These are phyloP conservation scores for Leptinotarsa rubiginosa DNA, from an alignment of 2,888 invertebrate species.

Conservation along the genomic window DNA sequence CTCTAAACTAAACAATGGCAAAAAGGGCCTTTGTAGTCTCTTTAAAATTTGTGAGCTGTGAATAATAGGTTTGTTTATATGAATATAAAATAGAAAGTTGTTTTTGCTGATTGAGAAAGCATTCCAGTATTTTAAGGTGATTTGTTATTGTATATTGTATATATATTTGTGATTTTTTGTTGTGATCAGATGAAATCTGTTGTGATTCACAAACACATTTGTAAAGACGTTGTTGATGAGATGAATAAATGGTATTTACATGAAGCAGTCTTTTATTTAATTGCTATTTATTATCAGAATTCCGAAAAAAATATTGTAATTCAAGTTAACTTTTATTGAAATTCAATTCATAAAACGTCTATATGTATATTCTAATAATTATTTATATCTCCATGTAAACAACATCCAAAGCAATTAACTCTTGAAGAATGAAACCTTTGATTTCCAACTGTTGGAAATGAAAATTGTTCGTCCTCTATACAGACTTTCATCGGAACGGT, in stretches of 20 bases:
- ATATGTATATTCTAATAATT: too few relatives aligned
- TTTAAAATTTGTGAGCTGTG: neutral
- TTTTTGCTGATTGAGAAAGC: neutral
- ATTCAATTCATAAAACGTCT: neutral
- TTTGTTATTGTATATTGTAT: neutral
- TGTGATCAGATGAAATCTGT: neutral
- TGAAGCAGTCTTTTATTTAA: neutral
- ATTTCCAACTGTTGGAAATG: too few relatives aligned
- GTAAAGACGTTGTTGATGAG: neutral
- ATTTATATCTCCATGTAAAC: too few relatives aligned
- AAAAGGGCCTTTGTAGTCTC: neutral
- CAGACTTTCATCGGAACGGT: too few relatives aligned
- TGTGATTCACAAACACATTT: neutral
- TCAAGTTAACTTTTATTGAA: neutral
- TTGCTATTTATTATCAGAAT: neutral
- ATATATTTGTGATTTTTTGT: neutral
- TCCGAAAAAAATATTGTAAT: neutral
- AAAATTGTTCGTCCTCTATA: too few relatives aligned
- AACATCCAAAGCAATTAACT: too few relatives aligned
- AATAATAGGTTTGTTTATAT: neutral
- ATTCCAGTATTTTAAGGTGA: neutral
- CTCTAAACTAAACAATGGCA: neutral
- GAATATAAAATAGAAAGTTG: neutral
- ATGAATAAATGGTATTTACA: neutral
- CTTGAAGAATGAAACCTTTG: too few relatives aligned